Evolutionary conservation across 2,888 invertebrate genomes (phyloP).

Genomic region (Gnatocerus cornutus): DNA sequence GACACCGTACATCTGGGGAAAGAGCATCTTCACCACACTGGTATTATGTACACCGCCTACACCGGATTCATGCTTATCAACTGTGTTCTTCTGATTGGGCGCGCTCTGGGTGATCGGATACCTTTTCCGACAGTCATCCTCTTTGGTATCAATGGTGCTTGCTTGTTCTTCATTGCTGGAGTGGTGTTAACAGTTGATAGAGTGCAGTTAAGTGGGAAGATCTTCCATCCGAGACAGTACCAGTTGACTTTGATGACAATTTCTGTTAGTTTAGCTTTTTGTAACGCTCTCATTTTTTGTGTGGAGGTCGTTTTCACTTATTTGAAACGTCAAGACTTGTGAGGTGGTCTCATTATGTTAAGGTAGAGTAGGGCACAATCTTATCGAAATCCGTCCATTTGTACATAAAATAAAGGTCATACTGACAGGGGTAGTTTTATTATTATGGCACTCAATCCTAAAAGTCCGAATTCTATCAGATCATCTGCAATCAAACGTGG

Average conservation of each 20-base stretch:
- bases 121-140: slow-evolving; percentile 79
- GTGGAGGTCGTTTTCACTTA: slow-evolving; percentile 78
- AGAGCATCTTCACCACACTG: slow-evolving; percentile 75
- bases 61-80: slow-evolving; percentile 80
- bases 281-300: slow-evolving; percentile 76
- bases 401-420: slow-evolving; percentile 6
- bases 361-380: slow-evolving; percentile 20
- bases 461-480: too few relatives aligned
- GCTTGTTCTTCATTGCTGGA: slow-evolving; percentile 79
- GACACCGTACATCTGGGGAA: slow-evolving; percentile 74
- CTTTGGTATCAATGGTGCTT: slow-evolving; percentile 77
- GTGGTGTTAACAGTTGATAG: slow-evolving; percentile 75
- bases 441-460: too few relatives aligned
- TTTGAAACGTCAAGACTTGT: slow-evolving; percentile 74
- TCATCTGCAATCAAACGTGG: too few relatives aligned
- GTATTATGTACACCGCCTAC: slow-evolving; percentile 79
- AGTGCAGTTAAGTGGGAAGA: slow-evolving; percentile 69
- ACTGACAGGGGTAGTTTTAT: not conserved
- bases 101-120: slow-evolving; percentile 76
- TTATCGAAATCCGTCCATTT: slow-evolving; percentile 57
- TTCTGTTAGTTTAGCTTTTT: slow-evolving; percentile 77
- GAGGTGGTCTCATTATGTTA: slow-evolving; percentile 52
- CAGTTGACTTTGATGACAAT: slow-evolving; percentile 78
- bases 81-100: slow-evolving; percentile 75
- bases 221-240: slow-evolving; percentile 78